phyloP scores from a whole-genome alignment of 2,797 vertebrate genomes.

The Cottoperca gobio region DNA sequence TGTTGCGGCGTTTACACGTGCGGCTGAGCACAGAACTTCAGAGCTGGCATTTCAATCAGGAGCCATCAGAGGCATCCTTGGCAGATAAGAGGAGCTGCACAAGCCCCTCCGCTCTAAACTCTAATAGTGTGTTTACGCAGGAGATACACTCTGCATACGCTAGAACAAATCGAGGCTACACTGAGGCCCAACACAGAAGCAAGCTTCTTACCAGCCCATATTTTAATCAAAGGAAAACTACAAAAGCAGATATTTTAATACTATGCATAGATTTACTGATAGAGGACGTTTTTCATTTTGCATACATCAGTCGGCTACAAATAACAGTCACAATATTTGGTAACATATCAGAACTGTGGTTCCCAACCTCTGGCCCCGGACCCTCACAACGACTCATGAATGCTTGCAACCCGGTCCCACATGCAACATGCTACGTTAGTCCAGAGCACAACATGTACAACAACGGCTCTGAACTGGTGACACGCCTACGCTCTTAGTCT shows the following conservation, averaged over 20 bases:
- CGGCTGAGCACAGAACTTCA: conserved; percentile 79
- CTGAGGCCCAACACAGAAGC: conserved; percentile 27
- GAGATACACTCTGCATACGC: conserved; percentile 63
- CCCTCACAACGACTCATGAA: not conserved
- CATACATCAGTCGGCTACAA: not conserved
- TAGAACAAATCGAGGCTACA: conserved; percentile 46
- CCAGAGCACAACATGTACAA: too few relatives aligned
- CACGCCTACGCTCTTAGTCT: too few relatives aligned
- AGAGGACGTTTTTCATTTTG: not conserved
- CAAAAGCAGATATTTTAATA: not conserved
- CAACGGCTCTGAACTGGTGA: too few relatives aligned
- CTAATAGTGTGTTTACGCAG: conserved; percentile 58
- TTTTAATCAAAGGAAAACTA: conserved; percentile 24
- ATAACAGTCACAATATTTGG: not conserved
- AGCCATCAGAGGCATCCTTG: conserved; percentile 75
- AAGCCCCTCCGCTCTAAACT: conserved; percentile 62
- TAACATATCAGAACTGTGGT: not conserved
- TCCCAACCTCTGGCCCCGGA: not conserved
- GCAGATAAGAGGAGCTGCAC: conserved; percentile 72
- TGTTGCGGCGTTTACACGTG: conserved; percentile 75
- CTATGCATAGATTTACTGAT: not conserved
- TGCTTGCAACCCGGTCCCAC: too few relatives aligned
- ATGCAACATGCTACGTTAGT: too few relatives aligned
- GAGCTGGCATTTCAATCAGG: conserved; percentile 79
- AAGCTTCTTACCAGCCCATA: conserved; percentile 16